Base-by-base conservation (phyloP, 2,888 invertebrate genomes). In the Nomada fucata region DNA sequence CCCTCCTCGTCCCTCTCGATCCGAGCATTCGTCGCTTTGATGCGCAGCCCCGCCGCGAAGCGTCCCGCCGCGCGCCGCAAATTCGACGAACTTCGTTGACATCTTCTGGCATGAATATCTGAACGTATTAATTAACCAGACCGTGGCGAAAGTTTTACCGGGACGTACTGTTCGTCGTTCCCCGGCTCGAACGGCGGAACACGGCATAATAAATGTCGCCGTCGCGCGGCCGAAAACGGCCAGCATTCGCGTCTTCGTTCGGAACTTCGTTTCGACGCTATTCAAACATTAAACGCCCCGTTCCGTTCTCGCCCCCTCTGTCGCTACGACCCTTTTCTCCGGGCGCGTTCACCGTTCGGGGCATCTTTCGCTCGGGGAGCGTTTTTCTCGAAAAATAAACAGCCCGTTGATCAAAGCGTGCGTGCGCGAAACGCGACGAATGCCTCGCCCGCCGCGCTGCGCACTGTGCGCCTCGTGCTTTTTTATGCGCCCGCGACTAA, bases 61-160 rank as follows among this genome's bases (percentile, higher is more conserved):
- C 64, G 84, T 75, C 42, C 52, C 67, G 76, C 52, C 55, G 59
- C 50, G 72, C 55, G 50, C 68, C 65, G 47, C n/a, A 77, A 85
- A 63, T 79, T 79, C 77, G 64, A 26, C 76, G 69, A 82, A 85
- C 76, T 85, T 79, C 50, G 59, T 67, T 82, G 77, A 85, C 82
- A 85, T 85, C 65, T 71, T n/a, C 69, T 71, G 64, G 68, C 72
- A 84, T 78, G 84, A 85, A 79, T 85, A 82, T 85, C 79, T 75
- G 65, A 77, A 65, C 82, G 85, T 82, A 85, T 85, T 85, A 85
- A 85, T 85, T 85, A 85, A 52, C 63, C 75, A 70, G 65, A 69
- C 80, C 55, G 61, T 70, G 53, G 29, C 26, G 69, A 77, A 85
- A 85, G 67, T 85, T 85, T 75, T n/a, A 36, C 75, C 72, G 29